phyloP scores from a whole-genome alignment of 2,797 vertebrate species.

The Leuciscus waleckii region DNA sequence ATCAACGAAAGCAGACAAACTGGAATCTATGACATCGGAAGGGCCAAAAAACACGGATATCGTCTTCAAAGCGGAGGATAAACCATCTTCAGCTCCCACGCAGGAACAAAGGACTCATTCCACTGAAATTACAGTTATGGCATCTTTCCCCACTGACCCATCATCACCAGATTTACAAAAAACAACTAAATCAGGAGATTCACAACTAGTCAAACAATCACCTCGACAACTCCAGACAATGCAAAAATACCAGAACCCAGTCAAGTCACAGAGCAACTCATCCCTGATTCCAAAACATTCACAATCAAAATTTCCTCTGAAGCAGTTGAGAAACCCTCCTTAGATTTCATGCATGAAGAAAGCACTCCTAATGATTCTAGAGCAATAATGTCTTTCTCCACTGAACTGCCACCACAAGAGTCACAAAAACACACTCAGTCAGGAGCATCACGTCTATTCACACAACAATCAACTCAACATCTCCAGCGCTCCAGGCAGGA shows the following conservation, averaged over 20 bases:
- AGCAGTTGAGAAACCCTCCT: too few species aligned
- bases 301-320: too few species aligned
- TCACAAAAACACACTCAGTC: too few species aligned
- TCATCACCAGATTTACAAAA: background rate
- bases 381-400: too few species aligned
- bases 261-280: background rate
- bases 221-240: background rate
- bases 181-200: background rate
- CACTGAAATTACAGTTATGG: background rate
- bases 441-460: too few species aligned
- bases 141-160: background rate
- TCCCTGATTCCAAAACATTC: too few species aligned
- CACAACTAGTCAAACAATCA: background rate
- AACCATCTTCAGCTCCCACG: background rate
- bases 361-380: too few species aligned
- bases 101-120: background rate
- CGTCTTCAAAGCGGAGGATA: background rate
- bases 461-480: too few species aligned
- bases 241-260: background rate
- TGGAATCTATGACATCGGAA: background rate
- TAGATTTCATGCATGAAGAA: too few species aligned
- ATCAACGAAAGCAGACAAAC: conserved; percentile 1
- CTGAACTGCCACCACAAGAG: too few species aligned
- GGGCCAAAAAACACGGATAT: background rate
- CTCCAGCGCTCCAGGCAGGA: too few species aligned